Percentiles rank a stretch among this genome's conserved stretches.
phyloP scores from a whole-genome alignment of 1,140 invertebrate genomes.

The Trichonephila clavata region DNA sequence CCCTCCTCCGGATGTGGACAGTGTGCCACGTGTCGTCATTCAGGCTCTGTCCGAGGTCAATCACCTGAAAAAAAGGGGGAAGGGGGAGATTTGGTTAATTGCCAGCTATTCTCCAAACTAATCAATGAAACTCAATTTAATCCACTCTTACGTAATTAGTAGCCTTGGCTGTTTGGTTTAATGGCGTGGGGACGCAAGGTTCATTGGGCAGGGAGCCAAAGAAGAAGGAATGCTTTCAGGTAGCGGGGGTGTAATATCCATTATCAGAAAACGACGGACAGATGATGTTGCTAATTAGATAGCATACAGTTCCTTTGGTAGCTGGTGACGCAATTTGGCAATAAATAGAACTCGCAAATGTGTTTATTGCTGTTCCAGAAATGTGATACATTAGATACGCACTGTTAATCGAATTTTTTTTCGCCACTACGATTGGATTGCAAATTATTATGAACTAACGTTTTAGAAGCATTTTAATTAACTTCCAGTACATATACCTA shows the following conservation, averaged over 20 bases:
- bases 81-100: conserved; percentile 1
- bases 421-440: no score
- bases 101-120: not conserved
- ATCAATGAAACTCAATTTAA: conserved; percentile 4
- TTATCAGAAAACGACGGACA: not conserved
- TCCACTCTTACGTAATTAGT: conserved; percentile 14
- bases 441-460: no score
- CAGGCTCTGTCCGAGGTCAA: conserved; percentile 87
- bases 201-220: not conserved
- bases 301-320: not conserved
- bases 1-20: conserved; percentile 90
- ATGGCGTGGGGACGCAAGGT: no score
- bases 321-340: no score
- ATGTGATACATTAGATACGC: no score
- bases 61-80: conserved; percentile 80
- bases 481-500: no score
- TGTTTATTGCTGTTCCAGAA: no score
- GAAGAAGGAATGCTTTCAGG: not conserved
- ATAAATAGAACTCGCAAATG: no score
- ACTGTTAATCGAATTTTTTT: no score
- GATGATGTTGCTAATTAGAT: not conserved
- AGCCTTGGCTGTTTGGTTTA: not conserved
- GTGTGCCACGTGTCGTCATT: conserved; percentile 98
- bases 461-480: no score
- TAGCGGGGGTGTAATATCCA: not conserved